Evolutionary conservation across 2,888 invertebrate genomes (phyloP), one percentile per base, ranked within the genome.

Genomic region (Apodemia hepburni): DNA sequence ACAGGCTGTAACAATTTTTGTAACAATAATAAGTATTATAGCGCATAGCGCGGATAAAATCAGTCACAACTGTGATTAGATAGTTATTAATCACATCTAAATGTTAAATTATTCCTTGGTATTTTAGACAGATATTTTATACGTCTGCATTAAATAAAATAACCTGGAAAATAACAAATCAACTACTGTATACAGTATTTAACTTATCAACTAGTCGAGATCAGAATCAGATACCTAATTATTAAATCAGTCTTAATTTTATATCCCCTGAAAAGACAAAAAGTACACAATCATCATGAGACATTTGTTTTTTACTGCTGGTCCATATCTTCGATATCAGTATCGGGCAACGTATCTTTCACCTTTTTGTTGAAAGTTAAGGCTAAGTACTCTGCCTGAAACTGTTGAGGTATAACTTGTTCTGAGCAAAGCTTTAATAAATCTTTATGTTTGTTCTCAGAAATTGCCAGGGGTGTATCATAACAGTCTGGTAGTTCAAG

Each of bases 401-500:
- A 61, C 33, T n/a, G 33, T 47, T 61, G 27, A 42, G 61, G 54
- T 42, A 61, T 54, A 18, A 57, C 33, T 27, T 58, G 58, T 9
- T 27, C 58, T 29, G 58, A 22, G 22, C 57, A 61, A 33, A 61
- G 57, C 51, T 61, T 61, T 17, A 49, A n/a, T 18, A 57, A 51
- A 57, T 61, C 57, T 22, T 57, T 57, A 33, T 61, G 33, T 35
- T 61, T 61, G 6, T 22, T 61, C 57, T 61, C 51, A 51, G 61
- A 22, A 42, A 61, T 61, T 33, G 61, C 54, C 17, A 61, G 45
- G 15, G 38, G 33, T 61, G 61, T 49, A 42, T 38, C 18, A 61
- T 58, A 61, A 15, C 58, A 47, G 42, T 27, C 33, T 4, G 27
- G 12, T 58, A 58, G 9, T 27, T 38, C 29, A 38, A 61, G 12